phyloP scores from a whole-genome alignment of 2,888 invertebrate genomes.

The Spisula subtruncata region DNA sequence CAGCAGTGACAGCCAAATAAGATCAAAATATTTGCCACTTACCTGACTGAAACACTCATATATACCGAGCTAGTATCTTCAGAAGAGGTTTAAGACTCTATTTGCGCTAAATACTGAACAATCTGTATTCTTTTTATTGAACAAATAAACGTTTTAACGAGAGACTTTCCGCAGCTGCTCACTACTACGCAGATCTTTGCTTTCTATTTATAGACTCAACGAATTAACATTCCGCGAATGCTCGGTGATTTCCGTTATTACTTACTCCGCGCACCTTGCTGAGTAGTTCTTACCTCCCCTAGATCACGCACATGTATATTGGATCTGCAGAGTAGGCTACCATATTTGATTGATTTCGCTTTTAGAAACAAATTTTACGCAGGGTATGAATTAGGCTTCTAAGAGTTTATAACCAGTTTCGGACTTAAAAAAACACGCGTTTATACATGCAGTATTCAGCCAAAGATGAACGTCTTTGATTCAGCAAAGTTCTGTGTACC shows the following conservation, averaged over 20 bases:
- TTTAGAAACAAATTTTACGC: too few relatives aligned
- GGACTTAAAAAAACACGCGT: too few relatives aligned
- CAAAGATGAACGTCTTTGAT: too few relatives aligned
- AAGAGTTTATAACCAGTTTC: too few relatives aligned
- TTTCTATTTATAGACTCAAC: constrained; percentile 42
- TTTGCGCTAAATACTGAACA: constrained; percentile 29
- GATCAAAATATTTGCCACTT: constrained; percentile 43
- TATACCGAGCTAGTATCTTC: constrained; percentile 15
- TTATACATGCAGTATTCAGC: too few relatives aligned
- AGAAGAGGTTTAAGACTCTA: background rate
- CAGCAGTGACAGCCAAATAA: background rate
- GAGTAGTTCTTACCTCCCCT: background rate
- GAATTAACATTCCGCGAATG: background rate
- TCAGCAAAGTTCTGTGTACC: too few relatives aligned
- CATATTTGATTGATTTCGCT: too few relatives aligned
- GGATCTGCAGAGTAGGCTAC: too few relatives aligned
- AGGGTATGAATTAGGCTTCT: too few relatives aligned
- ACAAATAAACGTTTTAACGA: background rate
- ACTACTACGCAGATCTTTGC: constrained; percentile 40
- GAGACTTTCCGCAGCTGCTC: constrained; percentile 43
- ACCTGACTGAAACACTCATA: constrained; percentile 47
- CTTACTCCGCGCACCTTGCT: background rate
- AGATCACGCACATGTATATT: too few relatives aligned
- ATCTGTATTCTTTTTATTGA: background rate
- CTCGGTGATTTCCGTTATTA: constrained; percentile 5